Evolutionary conservation across 2,888 invertebrate species (phyloP).

Genomic region (Linnaemya tessellans): DNA sequence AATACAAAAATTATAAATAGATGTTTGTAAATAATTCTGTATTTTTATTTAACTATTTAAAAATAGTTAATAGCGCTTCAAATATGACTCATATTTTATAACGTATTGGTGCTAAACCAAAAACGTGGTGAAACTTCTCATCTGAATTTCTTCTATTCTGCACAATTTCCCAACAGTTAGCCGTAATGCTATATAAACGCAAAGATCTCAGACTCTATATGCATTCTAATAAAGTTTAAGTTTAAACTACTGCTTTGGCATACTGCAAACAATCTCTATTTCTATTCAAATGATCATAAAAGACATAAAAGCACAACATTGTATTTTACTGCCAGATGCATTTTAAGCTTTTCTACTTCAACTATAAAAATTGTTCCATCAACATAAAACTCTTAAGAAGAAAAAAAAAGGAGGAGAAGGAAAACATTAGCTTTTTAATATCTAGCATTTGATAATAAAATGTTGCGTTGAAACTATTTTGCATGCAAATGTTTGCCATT

Average conservation of each 20-base stretch:
- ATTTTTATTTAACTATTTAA: too few species aligned
- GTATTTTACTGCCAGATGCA: constrained; percentile 5
- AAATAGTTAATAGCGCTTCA: too few species aligned
- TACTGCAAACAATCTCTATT: constrained; percentile 6
- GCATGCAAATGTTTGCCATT: not conserved
- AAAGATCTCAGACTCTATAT: not conserved
- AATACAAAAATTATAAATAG: too few species aligned
- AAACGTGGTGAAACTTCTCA: too few species aligned
- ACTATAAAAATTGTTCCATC: not conserved
- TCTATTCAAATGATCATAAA: constrained; percentile 18
- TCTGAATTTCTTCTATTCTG: too few species aligned
- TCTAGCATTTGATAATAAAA: constrained; percentile 44
- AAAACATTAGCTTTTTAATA: constrained; percentile 35
- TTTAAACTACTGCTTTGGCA: constrained; percentile 1
- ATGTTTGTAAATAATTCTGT: not conserved
- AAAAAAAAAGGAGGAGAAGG: not conserved
- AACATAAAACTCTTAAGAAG: not conserved
- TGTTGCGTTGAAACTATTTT: not conserved
- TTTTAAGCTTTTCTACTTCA: constrained; percentile 8
- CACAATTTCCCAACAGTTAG: too few species aligned
- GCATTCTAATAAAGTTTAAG: not conserved
- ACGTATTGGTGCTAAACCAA: too few species aligned
- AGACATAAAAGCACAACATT: constrained; percentile 1
- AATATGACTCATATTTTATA: too few species aligned
- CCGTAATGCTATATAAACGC: not conserved